Base-by-base conservation (phyloP, 2,888 invertebrate species). In the Lottia scabra region DNA sequence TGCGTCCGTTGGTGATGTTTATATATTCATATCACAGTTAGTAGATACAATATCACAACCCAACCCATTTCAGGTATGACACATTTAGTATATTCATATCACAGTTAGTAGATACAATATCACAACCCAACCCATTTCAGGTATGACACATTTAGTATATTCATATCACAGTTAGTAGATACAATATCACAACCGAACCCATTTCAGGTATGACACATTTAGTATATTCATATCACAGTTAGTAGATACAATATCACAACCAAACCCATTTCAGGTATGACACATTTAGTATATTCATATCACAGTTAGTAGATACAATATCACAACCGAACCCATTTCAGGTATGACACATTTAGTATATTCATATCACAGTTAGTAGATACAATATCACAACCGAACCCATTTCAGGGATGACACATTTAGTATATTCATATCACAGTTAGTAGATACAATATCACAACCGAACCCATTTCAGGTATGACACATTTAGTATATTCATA, bases 1-100 rank as follows among this genome's bases (percentile, higher is more conserved):
- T 26, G 78, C 82, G 68, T 83, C 85, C 10, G 80, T 86, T 38
- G 78, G 84, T 63, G 85, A 87, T 30, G 85, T 87, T 19, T 87
- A 87, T 78, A 77, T 79, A 75, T 84, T 84, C 67, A 75, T 81
- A 43, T 79, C 84, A 8, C 84, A 87, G 71, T 83, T 84, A 67
- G 78, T 88, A 4, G 68, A 81, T 16, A 73, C 82, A 45, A 74
- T 81, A 63, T 75, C 81, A 10, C 76, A 78, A 16, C 71, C 77
- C 6, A 77, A 80, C 67, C 81, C 84, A 8, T 83, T 84, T 75
- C 84, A 84, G 83, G 84, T 85, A 15, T 5, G 46, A n/a, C 30
- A 4, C 6, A 6, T 30, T 30, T 30, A 4, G 30, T 78, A 77
- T 79, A 75, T 84, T 84, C 67, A 75, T 81, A 43, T 79, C 84